These are phyloP conservation scores for Muscicapa adusta DNA, from an alignment of 2,113 vertebrate genomes.

Conservation along the genomic window DNA sequence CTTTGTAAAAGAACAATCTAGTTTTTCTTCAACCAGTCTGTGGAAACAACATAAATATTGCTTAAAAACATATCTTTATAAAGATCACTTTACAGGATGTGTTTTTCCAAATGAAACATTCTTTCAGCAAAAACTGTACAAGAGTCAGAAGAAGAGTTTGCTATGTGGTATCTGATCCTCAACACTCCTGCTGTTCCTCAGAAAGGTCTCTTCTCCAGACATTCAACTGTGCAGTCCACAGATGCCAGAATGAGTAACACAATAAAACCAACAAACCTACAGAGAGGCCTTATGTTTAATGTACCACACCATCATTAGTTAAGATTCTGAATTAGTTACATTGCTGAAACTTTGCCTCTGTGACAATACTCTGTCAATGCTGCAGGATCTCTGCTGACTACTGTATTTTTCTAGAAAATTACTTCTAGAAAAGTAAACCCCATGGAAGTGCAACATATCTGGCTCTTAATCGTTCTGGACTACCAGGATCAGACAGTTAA, in stretches of 20 bases:
- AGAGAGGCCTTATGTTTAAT: not conserved
- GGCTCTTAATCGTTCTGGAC: not conserved
- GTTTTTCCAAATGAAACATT: not conserved
- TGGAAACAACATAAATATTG: not conserved
- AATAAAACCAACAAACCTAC: not conserved
- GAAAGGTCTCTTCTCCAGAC: not conserved
- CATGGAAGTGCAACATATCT: not conserved
- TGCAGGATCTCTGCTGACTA: not conserved
- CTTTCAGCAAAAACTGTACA: not conserved
- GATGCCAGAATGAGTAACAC: not conserved
- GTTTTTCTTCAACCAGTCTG: not conserved
- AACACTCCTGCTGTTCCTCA: not conserved
- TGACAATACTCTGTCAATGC: not conserved
- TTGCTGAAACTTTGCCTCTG: not conserved
- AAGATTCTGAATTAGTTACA: not conserved
- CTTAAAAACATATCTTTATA: not conserved
- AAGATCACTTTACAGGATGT: not conserved
- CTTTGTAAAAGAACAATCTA: not conserved
- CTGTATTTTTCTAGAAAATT: not conserved
- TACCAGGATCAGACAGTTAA: not conserved
- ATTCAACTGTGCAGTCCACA: not conserved
- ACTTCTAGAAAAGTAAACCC: not conserved
- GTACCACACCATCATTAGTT: not conserved
- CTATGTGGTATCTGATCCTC: not conserved
- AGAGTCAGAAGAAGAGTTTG: not conserved